Evolutionary conservation across 2,113 vertebrate species (phyloP), one percentile per base, ranked within the genome.

Genomic region (Coturnix japonica): DNA sequence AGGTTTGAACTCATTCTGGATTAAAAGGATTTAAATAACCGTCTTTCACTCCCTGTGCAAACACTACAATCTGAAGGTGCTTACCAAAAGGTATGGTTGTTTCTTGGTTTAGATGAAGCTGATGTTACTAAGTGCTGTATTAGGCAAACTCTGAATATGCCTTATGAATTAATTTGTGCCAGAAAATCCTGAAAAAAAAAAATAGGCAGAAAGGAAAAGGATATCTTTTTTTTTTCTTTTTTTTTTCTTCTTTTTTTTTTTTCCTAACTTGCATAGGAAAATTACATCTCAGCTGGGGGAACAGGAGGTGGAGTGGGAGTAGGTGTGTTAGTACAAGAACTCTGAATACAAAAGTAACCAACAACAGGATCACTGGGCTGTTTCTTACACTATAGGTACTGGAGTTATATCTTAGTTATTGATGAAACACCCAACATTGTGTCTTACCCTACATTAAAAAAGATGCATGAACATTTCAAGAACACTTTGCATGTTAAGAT

Each of bases 331-430:
- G 14, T 43, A 54, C 44, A 30, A 85, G 25, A 81, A 51, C 13
- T 30, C 0, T 33, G 25, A 69, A 44, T 30, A 28, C 6, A n/a
- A 0, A 0, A n/a, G 51, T 31, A 82, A 63, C 6, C 0, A 54
- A 37, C 19, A 89, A 46, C 2, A 64, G 4, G 12, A 46, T 80
- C 74, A 37, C 1, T 1, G 59, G 3, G 3, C 16, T 85, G 9
- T 5, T 70, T 41, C 33, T 44, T 64, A 26, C 3, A 60, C 74
- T 77, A 74, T 44, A 51, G 17, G 9, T 39, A 60, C 12, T 5
- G 77, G 73, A 13, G 54, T 25, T 77, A 51, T 35, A 13, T 4
- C 20, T 61, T 39, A 64, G 14, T 65, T 81, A 85, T 47, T 39
- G 6, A 46, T 59, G 41, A 83, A 78, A 25, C 86, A 11, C 4